These are phyloP conservation scores for Caenorhabditis sp. DNA, from an alignment of 2,888 invertebrate genomes.

Conservation along the genomic window DNA sequence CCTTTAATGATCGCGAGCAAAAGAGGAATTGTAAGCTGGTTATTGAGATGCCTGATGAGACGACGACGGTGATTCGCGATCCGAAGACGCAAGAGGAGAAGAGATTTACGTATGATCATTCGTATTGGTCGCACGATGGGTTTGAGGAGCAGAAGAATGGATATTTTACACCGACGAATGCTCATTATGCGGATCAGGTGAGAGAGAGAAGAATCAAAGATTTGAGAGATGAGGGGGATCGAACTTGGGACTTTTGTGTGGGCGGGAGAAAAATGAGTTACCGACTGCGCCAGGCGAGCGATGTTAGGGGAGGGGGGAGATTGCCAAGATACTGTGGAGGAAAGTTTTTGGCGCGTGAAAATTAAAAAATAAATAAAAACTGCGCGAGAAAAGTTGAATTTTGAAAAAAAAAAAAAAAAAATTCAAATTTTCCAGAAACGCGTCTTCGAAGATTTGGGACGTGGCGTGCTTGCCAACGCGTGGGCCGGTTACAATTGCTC, in stretches of 20 bases:
- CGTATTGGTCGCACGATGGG: slow-evolving; percentile 77
- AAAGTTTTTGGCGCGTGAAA: too few species aligned
- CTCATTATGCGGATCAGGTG: slow-evolving; percentile 75
- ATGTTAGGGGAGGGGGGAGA: too few species aligned
- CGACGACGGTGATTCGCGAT: slow-evolving; percentile 73
- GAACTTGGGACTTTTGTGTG: too few species aligned
- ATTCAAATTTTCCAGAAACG: slow-evolving; percentile 71
- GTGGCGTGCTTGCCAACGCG: slow-evolving; percentile 75
- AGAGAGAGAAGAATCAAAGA: not conserved
- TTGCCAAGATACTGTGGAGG: too few species aligned
- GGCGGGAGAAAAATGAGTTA: too few species aligned
- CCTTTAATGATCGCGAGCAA: slow-evolving; percentile 75
- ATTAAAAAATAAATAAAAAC: too few species aligned
- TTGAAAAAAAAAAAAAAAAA: too few species aligned
- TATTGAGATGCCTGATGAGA: slow-evolving; percentile 73
- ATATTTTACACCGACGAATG: slow-evolving; percentile 72
- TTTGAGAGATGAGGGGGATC: not conserved
- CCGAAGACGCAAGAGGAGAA: slow-evolving; percentile 73
- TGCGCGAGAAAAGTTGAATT: too few species aligned
- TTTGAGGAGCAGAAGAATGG: slow-evolving; percentile 73
- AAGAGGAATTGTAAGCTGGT: slow-evolving; percentile 73
- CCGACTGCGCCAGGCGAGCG: too few species aligned
- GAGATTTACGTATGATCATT: slow-evolving; percentile 75
- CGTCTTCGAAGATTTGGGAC: slow-evolving; percentile 75
- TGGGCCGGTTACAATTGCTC: slow-evolving; percentile 76